These are phyloP conservation scores for Argyrosomus regius DNA, from an alignment of 2,797 vertebrate species.

Conservation along the genomic window DNA sequence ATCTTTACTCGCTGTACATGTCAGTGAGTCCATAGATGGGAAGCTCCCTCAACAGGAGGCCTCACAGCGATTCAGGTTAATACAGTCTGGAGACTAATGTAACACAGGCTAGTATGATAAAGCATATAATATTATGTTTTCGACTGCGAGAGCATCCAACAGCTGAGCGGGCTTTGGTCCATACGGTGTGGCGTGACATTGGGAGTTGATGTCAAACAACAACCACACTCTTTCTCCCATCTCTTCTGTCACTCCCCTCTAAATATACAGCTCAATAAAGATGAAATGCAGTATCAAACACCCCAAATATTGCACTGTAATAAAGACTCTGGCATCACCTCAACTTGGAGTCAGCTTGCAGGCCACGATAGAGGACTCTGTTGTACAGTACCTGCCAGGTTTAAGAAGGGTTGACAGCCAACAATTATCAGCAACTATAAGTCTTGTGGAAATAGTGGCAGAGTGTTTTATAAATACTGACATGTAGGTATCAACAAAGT, in stretches of 20 bases:
- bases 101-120: constrained; percentile 21
- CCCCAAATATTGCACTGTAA: constrained; percentile 27
- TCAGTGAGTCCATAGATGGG: constrained; percentile 51
- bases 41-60: constrained; percentile 27
- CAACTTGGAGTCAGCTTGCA: constrained; percentile 19
- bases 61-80: constrained; percentile 30
- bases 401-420: constrained; percentile 46
- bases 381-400: constrained; percentile 28
- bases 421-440: constrained; percentile 54
- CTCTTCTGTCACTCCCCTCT: constrained; percentile 22
- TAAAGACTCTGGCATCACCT: constrained; percentile 45
- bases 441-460: constrained; percentile 49
- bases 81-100: constrained; percentile 28
- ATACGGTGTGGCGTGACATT: constrained; percentile 23
- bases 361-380: constrained; percentile 11
- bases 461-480: constrained; percentile 61
- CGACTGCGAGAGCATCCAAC: constrained; percentile 3
- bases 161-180: constrained; percentile 7
- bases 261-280: constrained; percentile 54
- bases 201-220: constrained; percentile 47
- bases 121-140: constrained; percentile 21
- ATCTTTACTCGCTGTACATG: constrained; percentile 36
- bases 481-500: constrained; percentile 68
- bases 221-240: constrained; percentile 8
- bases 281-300: constrained; percentile 38